These are phyloP conservation scores for Lacanobia oleracea DNA, from an alignment of 2,888 invertebrate species.

Conservation along the genomic window DNA sequence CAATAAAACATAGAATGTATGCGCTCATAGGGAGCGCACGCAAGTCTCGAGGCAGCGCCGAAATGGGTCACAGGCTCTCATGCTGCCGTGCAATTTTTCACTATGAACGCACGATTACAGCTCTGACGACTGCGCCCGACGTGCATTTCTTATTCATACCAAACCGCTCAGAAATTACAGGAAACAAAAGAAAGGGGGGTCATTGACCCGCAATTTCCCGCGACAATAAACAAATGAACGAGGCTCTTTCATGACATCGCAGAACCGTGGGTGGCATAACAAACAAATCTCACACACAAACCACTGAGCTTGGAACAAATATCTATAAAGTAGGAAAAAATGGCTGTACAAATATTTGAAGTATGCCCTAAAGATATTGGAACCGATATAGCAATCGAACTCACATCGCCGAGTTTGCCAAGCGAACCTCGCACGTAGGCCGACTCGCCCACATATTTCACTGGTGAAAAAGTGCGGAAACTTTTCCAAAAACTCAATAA, in stretches of 20 bases:
- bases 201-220: constrained; percentile 19
- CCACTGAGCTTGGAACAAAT: constrained; percentile 36
- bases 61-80: constrained; percentile 48
- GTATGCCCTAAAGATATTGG: constrained; percentile 45
- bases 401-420: constrained; percentile 33
- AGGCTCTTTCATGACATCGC: constrained; percentile 8
- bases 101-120: constrained; percentile 40
- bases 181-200: constrained; percentile 3
- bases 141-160: constrained; percentile 49
- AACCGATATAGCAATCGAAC: constrained; percentile 40
- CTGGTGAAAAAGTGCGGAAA: constrained; percentile 37
- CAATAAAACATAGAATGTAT: constrained; percentile 38
- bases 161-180: constrained; percentile 15
- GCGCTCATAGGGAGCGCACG: constrained; percentile 26
- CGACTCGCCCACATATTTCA: constrained; percentile 40
- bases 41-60: constrained; percentile 27
- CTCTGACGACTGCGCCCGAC: constrained; percentile 18
- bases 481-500: constrained; percentile 63
- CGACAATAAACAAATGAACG: constrained; percentile 36
- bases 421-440: constrained; percentile 14
- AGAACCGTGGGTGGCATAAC: constrained; percentile 13
- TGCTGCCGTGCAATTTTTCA: constrained; percentile 37
- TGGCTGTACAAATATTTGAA: constrained; percentile 44
- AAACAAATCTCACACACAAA: constrained; percentile 42
- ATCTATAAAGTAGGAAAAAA: constrained; percentile 44